phyloP scores from a whole-genome alignment of 2,888 invertebrate species.

The Chouioia cunea region DNA sequence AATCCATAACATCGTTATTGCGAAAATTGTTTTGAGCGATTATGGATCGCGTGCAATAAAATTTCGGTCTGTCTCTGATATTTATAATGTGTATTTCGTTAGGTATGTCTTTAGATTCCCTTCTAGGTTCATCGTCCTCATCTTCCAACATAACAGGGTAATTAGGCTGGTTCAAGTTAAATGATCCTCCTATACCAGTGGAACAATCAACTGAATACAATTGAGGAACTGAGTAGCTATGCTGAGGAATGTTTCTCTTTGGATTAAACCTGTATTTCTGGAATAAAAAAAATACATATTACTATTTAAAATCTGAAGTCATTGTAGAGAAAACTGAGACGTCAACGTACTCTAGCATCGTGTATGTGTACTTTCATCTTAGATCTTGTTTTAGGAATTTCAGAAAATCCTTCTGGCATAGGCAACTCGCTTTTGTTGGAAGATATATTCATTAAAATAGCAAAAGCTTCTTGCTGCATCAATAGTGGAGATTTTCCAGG shows the following conservation, averaged over 20 bases:
- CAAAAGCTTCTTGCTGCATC: slow-evolving; percentile 82
- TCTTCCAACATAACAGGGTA: slow-evolving; percentile 28
- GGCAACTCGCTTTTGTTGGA: slow-evolving; percentile 76
- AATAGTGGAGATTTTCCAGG: slow-evolving; percentile 81
- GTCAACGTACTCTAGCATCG: slow-evolving; percentile 17
- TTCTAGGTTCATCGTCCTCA: slow-evolving; percentile 16
- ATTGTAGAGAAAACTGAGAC: no score
- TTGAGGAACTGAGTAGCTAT: slow-evolving; percentile 6
- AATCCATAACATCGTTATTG: slow-evolving; percentile 82
- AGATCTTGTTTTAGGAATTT: slow-evolving; percentile 50
- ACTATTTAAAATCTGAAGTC: not conserved
- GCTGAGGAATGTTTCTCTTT: slow-evolving; percentile 11
- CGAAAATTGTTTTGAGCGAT: slow-evolving; percentile 79
- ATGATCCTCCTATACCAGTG: slow-evolving; percentile 11
- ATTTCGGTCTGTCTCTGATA: slow-evolving; percentile 67
- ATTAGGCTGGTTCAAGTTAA: slow-evolving; percentile 18
- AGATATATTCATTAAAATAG: slow-evolving; percentile 86
- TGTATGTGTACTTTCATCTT: slow-evolving; percentile 26
- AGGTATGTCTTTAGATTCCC: slow-evolving; percentile 35
- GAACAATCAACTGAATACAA: slow-evolving; percentile 23
- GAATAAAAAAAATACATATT: not conserved
- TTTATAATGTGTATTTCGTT: slow-evolving; percentile 36
- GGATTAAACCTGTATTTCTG: not conserved
- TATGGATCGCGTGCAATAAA: slow-evolving; percentile 77
- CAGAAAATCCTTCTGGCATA: slow-evolving; percentile 82